Base-by-base conservation (phyloP, 2,888 invertebrate species). In the Pharmacophagus antenor region DNA sequence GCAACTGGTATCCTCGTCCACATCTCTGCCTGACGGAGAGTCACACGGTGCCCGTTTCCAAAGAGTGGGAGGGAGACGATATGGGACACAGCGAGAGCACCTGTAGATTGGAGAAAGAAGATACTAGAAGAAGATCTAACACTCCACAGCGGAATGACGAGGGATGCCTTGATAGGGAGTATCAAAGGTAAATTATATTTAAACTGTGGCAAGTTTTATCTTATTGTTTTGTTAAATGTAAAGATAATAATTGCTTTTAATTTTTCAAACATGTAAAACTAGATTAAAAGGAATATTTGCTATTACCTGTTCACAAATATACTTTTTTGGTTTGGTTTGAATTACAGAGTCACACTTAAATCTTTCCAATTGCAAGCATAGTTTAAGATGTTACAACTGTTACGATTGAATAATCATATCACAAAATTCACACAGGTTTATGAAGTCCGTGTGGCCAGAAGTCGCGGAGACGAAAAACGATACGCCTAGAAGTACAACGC, bases 401-500 rank as follows among this genome's bases (percentile, higher is more conserved):
- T n/a, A n/a, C n/a, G n/a, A n/a, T n/a, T n/a, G n/a, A n/a, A n/a
- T n/a, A n/a, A n/a, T n/a, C n/a, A 27, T 27, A 27, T 27, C 15
- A n/a, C 20, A 23, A 22, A 5, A 48, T 15, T 15, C 7, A 48
- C 51, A 10, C 44, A 88, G 89, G 55, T 91, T 91, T 62, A 90
- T 91, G 89, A 78, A 88, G 65, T 86, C 90, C 0, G 89, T 91
- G 0, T 84, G 88, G 83, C 85, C 88, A 0, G 88, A 88, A 12
- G 79, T 75, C 0, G 63, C 71, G 0, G 82, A 80, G 22, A 62
- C 74, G 0, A 80, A 69, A 23, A 57, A 56, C 37, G 72, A 73
- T 48, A 64, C 67, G 0, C 66, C 72, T 0, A 65, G 73, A 53
- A 74, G 76, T 46, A 75, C 71, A 0, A 76, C 77, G 0, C 76